Conservation (phyloP, 2,113 vertebrate species). For the Puffinus mauretanicus region DNA sequence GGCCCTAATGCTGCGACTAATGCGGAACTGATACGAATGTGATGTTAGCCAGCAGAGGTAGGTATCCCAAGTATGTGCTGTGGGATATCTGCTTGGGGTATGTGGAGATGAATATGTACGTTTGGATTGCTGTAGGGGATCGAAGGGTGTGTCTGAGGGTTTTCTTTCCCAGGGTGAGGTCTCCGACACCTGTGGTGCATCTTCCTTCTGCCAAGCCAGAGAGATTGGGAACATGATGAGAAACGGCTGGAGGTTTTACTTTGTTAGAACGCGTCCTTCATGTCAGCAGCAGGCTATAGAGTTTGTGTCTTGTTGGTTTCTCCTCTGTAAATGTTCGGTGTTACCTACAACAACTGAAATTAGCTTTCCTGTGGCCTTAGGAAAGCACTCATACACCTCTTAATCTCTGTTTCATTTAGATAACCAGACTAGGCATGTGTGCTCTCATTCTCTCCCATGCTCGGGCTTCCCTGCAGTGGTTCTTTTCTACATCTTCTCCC, state of each 20-base stretch:
- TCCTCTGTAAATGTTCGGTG: neutral
- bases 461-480: neutral
- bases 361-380: conserved; percentile 40
- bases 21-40: neutral
- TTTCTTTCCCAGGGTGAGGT: conserved; percentile 68
- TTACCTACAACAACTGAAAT: conserved; percentile 49
- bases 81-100: conserved; percentile 32
- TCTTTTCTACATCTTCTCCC: neutral
- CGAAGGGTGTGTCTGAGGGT: conserved; percentile 55
- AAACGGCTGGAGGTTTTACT: conserved; percentile 41
- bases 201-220: conserved; percentile 57
- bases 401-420: conserved; percentile 47
- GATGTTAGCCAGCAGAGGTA: neutral
- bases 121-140: conserved; percentile 63
- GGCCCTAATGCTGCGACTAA: neutral
- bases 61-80: conserved; percentile 55
- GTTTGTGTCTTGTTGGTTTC: conserved; percentile 37
- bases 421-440: conserved; percentile 33
- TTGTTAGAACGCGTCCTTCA: conserved; percentile 3
- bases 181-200: conserved; percentile 49
- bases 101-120: conserved; percentile 26
- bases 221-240: conserved; percentile 42
- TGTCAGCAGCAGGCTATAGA: neutral
- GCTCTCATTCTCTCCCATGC: neutral
- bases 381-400: conserved; percentile 24